Conservation (phyloP, 2,113 vertebrate species). For the Bubo blakistoni region DNA sequence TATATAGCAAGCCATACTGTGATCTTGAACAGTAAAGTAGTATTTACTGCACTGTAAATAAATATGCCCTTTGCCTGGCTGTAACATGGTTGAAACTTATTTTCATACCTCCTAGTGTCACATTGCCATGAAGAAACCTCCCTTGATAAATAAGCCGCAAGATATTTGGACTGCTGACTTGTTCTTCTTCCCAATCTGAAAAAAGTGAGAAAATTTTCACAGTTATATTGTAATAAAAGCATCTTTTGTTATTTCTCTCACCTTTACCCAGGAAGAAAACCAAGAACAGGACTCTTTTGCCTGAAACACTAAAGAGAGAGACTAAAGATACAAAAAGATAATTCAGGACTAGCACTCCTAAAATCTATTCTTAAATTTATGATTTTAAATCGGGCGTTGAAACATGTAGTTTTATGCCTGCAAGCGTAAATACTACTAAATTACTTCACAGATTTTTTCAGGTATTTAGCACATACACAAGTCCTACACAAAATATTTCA, state of each 20-base stretch:
- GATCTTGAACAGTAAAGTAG: neutral
- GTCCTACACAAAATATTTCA: neutral
- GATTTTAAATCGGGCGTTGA: neutral
- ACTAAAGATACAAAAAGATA: neutral
- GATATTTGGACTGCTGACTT: slow-evolving; percentile 97
- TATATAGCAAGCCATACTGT: neutral
- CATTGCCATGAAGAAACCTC: slow-evolving; percentile 96
- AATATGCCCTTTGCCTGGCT: neutral
- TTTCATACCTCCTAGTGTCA: slow-evolving; percentile 93
- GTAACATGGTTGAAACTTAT: neutral
- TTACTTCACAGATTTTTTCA: neutral
- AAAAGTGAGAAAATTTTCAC: slow-evolving; percentile 17
- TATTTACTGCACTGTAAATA: neutral
- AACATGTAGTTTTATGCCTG: neutral
- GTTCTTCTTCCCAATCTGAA: slow-evolving; percentile 96
- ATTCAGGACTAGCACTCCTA: neutral
- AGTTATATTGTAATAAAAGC: neutral
- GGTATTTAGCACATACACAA: neutral
- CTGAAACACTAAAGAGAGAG: neutral
- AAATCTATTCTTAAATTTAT: neutral
- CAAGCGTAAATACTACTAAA: neutral
- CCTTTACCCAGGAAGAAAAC: neutral
- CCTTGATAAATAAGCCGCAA: slow-evolving; percentile 98
- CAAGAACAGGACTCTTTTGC: neutral
- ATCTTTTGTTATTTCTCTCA: neutral